These are phyloP conservation scores for Chunga burmeisteri DNA, from an alignment of 2,113 vertebrate genomes.

Conservation along the genomic window DNA sequence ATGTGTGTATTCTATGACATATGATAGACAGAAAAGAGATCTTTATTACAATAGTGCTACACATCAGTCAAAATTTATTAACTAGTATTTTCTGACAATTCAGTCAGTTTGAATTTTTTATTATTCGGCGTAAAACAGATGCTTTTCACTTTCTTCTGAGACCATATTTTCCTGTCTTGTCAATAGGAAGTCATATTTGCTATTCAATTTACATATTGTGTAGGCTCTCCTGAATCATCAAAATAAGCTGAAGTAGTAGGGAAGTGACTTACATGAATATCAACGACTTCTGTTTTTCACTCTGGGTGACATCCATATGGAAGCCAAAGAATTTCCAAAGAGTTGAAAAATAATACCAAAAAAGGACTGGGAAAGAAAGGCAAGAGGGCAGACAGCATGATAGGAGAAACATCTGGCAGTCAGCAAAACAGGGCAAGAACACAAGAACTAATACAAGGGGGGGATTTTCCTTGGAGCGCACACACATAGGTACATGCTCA, in stretches of 20 bases:
- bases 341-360: neutral
- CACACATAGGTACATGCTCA: rapidly evolving
- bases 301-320: neutral
- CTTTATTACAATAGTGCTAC: neutral
- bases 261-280: conserved; percentile 23
- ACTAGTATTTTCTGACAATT: conserved; percentile 11
- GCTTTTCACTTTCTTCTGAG: neutral
- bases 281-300: neutral
- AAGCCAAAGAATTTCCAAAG: neutral
- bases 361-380: neutral
- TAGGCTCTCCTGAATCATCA: conserved; percentile 46
- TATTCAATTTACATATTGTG: conserved; percentile 41
- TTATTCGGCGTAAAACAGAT: neutral
- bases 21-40: neutral
- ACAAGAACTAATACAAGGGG: neutral
- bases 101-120: conserved; percentile 33
- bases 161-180: neutral
- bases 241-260: conserved; percentile 6
- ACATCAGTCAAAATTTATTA: conserved; percentile 25
- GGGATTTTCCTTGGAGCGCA: neutral
- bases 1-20: neutral
- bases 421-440: neutral
- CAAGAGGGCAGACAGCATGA: neutral
- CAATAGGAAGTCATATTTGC: conserved; percentile 40
- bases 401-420: neutral